phyloP scores from a whole-genome alignment of 92 coral and sea anemone genomes.

The Siderastrea radians region DNA sequence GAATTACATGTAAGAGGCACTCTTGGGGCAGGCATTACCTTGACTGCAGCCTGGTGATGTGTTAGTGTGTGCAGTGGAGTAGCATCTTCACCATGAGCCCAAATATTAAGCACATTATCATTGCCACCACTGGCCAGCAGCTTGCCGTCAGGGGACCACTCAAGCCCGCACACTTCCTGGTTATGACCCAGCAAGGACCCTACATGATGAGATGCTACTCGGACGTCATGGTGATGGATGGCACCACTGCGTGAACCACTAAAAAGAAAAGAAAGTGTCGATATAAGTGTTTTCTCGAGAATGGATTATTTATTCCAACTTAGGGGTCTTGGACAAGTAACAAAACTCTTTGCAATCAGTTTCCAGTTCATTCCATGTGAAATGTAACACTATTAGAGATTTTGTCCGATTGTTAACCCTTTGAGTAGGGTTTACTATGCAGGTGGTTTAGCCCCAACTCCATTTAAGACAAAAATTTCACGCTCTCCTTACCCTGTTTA shows the following conservation, averaged over 20 bases:
- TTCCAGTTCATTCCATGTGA: no score
- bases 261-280: not conserved
- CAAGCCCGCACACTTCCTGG: conserved; percentile 96
- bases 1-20: no score
- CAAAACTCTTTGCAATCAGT: no score
- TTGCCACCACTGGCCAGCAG: conserved; percentile 98
- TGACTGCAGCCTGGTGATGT: conserved; percentile 96
- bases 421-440: no score
- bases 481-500: no score
- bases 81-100: conserved; percentile 64
- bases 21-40: conserved; percentile 57
- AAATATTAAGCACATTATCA: conserved; percentile 94
- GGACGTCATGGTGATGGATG: conserved; percentile 94
- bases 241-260: conserved; percentile 97
- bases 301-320: no score
- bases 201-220: conserved; percentile 87
- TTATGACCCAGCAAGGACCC: conserved; percentile 88
- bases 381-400: no score
- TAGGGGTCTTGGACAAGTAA: no score
- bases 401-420: no score
- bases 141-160: conserved; percentile 96
- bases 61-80: conserved; percentile 81
- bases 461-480: no score
- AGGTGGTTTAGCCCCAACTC: no score
- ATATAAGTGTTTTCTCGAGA: no score